phyloP scores from a whole-genome alignment of 2,888 invertebrate species.

The Dastarcus helophoroides region DNA sequence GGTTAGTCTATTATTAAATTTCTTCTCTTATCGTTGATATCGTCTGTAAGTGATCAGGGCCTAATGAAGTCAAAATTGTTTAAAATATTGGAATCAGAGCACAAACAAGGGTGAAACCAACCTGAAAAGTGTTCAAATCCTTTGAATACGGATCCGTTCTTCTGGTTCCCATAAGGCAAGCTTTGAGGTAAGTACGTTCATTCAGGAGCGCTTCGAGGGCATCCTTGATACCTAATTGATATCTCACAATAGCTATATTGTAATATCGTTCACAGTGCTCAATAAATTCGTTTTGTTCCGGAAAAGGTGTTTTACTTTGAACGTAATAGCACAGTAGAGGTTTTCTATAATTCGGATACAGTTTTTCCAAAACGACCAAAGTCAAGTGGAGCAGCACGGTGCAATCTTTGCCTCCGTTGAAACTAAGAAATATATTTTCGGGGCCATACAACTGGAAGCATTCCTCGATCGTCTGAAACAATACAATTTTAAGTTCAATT shows the following conservation, averaged over 20 bases:
- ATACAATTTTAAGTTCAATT: constrained; percentile 3
- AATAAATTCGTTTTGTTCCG: constrained; percentile 79
- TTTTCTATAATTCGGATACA: constrained; percentile 24
- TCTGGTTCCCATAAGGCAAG: constrained; percentile 86
- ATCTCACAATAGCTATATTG: constrained; percentile 55
- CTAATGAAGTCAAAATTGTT: too few relatives aligned
- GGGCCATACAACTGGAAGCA: constrained; percentile 53
- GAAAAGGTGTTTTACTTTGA: constrained; percentile 66
- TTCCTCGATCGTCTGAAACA: constrained; percentile 47
- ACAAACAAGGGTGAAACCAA: constrained; percentile 27
- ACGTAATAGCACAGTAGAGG: constrained; percentile 68
- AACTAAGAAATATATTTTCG: constrained; percentile 76
- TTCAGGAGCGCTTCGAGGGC: constrained; percentile 54
- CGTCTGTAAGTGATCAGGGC: too few relatives aligned
- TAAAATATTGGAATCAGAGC: too few relatives aligned
- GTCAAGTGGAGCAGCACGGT: constrained; percentile 75
- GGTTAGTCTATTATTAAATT: too few relatives aligned
- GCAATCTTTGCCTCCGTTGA: constrained; percentile 99
- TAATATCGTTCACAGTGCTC: constrained; percentile 57
- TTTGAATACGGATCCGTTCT: constrained; percentile 75
- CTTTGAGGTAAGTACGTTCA: constrained; percentile 53
- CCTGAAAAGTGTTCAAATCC: constrained; percentile 57
- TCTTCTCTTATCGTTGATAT: too few relatives aligned
- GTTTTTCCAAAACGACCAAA: constrained; percentile 38
- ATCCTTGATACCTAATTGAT: constrained; percentile 58